Percentiles rank a stretch among this genome's conserved stretches.
Evolutionary conservation across 2,113 vertebrate species (phyloP).

Genomic region (Malurus cyaneus): DNA sequence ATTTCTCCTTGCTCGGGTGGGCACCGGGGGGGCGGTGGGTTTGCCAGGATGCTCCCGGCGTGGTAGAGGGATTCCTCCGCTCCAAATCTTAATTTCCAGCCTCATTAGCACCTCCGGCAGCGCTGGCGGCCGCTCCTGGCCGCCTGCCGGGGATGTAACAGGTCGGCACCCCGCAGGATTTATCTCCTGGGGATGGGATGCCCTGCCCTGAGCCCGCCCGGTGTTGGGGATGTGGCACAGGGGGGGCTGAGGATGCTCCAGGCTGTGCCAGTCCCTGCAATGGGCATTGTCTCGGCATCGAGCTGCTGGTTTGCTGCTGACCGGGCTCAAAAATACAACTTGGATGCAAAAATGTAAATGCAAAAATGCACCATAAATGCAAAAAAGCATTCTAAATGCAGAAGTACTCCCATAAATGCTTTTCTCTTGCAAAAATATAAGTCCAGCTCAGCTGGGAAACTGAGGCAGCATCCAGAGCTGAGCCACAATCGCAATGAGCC

Average conservation of each 20-base stretch:
- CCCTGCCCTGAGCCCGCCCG: fast-evolving
- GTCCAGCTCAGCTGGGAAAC: not conserved
- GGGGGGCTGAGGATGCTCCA: not conserved
- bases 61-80: not conserved
- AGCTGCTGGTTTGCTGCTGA: not conserved
- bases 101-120: slow-evolving; percentile 3
- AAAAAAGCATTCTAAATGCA: not conserved
- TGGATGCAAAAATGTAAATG: not conserved
- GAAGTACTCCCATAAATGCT: not conserved
- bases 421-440: not conserved
- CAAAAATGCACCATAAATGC: not conserved
- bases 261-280: not conserved
- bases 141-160: not conserved
- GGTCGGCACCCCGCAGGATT: not conserved
- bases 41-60: fast-evolving
- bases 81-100: not conserved
- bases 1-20: fast-evolving
- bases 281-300: fast-evolving
- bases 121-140: not conserved
- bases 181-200: not conserved
- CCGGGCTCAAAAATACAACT: not conserved
- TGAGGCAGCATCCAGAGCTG: not conserved
- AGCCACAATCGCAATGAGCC: not conserved
- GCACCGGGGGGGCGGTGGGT: fast-evolving
- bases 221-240: fast-evolving